phyloP scores from a whole-genome alignment of 2,797 vertebrate species.

The Cuculus canorus region DNA sequence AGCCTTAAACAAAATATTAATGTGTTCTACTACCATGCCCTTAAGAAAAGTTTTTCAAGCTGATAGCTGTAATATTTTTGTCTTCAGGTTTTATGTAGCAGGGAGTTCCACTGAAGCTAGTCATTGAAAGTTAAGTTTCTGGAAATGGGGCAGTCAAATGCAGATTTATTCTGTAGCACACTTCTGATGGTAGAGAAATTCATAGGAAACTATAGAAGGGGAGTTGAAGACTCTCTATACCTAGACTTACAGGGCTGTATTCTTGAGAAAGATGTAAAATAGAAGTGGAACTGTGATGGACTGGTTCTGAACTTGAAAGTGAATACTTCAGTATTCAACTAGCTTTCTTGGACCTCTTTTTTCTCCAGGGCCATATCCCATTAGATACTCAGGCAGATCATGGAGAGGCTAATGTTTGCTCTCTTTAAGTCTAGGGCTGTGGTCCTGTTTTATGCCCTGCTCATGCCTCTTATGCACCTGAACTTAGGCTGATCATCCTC shows the following conservation, averaged over 20 bases:
- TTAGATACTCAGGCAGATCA: no score
- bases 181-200: not conserved
- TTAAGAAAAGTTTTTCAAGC: not conserved
- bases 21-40: not conserved
- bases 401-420: no score
- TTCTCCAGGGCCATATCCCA: no score
- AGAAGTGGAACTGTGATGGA: not conserved
- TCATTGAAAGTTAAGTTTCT: not conserved
- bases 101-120: not conserved
- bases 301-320: no score
- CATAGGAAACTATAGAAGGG: not conserved
- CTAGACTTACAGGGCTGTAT: not conserved
- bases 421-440: no score
- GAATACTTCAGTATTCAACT: no score
- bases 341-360: no score
- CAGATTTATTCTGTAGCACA: not conserved
- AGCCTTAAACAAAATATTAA: not conserved
- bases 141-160: not conserved
- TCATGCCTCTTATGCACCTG: no score
- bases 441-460: no score
- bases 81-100: not conserved
- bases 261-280: not conserved
- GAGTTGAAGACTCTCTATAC: not conserved
- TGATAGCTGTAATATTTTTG: not conserved
- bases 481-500: no score